These are phyloP conservation scores for Actias luna DNA, from an alignment of 2,888 invertebrate genomes.

Conservation along the genomic window DNA sequence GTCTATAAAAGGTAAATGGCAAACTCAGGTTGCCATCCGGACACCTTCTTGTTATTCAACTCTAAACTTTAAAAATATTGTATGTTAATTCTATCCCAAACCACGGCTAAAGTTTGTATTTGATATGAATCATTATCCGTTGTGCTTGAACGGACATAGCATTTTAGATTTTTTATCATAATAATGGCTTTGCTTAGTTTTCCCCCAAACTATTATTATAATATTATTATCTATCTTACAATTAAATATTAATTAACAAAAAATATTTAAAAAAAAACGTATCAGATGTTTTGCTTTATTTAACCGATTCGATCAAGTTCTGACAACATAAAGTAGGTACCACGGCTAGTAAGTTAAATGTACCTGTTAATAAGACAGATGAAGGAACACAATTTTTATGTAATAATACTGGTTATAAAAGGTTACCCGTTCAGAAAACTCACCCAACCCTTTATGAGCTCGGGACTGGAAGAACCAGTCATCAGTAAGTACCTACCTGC, in stretches of 20 bases:
- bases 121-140: too few species aligned
- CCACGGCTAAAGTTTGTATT: too few species aligned
- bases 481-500: background rate
- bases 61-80: too few species aligned
- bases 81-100: too few species aligned
- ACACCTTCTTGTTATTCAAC: too few species aligned
- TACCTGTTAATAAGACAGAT: slow-evolving; percentile 15
- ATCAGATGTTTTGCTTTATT: background rate
- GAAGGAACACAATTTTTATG: slow-evolving; percentile 32
- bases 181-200: too few species aligned
- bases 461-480: slow-evolving; percentile 12
- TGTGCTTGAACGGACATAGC: too few species aligned
- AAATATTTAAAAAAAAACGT: background rate
- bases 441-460: slow-evolving; percentile 24
- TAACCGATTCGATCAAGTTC: background rate
- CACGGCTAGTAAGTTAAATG: background rate
- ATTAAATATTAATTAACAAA: background rate
- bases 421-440: slow-evolving; percentile 30
- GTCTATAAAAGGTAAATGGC: background rate
- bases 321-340: background rate
- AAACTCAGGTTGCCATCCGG: too few species aligned
- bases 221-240: too few species aligned
- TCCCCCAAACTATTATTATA: too few species aligned
- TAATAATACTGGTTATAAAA: slow-evolving; percentile 45
- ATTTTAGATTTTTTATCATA: too few species aligned